Percentiles rank a stretch among this genome's conserved stretches.
phyloP scores from a whole-genome alignment of 1,140 invertebrate genomes.

The Brachionus calyciflorus region DNA sequence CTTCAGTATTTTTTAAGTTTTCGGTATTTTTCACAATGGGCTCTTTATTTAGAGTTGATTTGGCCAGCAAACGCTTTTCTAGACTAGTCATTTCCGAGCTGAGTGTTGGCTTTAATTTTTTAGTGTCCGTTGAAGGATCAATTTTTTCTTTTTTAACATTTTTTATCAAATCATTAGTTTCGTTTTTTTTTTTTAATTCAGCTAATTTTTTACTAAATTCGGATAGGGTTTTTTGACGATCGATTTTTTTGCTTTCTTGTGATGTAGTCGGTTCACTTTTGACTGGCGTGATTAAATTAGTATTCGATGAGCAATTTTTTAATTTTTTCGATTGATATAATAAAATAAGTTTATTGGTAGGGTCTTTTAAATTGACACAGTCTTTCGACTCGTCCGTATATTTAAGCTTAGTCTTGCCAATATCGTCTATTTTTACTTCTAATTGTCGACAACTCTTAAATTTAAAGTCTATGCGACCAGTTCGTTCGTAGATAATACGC shows the following conservation, averaged over 20 bases:
- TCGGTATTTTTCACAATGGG: too few species aligned
- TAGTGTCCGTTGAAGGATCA: neutral
- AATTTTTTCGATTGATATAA: constrained; percentile 22
- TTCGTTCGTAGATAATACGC: constrained; percentile 31
- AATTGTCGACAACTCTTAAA: constrained; percentile 1
- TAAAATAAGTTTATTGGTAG: constrained; percentile 24
- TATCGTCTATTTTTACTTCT: neutral
- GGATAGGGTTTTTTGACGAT: too few species aligned
- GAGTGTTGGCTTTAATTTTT: neutral
- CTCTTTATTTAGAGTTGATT: neutral
- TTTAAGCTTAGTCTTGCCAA: constrained; percentile 9
- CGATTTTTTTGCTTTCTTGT: neutral
- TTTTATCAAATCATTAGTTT: neutral
- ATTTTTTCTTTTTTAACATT: neutral
- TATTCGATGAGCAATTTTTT: neutral
- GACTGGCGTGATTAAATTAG: neutral
- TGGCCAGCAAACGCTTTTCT: neutral
- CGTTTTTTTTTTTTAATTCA: neutral
- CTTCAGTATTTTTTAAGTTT: neutral
- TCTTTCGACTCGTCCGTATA: neutral
- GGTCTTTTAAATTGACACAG: constrained; percentile 27
- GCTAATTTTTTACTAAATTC: neutral
- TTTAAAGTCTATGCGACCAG: constrained; percentile 2
- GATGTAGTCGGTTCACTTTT: neutral
- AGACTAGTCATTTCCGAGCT: neutral